Conservation (phyloP, 2,888 invertebrate species). For the Lissocephala sabroskyi region DNA sequence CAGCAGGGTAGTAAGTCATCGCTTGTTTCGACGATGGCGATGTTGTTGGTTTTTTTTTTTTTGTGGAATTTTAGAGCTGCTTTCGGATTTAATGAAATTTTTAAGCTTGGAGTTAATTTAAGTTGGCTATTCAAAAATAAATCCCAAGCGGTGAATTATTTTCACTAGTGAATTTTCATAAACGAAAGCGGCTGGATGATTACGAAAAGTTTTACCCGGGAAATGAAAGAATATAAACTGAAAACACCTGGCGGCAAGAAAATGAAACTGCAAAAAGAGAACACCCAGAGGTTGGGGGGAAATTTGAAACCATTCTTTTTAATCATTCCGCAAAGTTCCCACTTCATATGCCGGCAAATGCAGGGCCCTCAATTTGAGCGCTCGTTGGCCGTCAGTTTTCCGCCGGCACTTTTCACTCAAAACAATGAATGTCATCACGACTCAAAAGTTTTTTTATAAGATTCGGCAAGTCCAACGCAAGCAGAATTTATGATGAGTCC, state of each 20-base stretch:
- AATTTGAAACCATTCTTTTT: no score
- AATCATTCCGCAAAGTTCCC: no score
- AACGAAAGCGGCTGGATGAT: neutral
- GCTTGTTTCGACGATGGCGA: no score
- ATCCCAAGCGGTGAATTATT: no score
- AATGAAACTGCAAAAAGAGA: constrained; percentile 35
- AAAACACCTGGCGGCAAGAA: constrained; percentile 10
- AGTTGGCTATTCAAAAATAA: no score
- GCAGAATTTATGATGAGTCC: constrained; percentile 51
- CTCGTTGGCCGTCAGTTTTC: no score
- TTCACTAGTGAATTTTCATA: neutral
- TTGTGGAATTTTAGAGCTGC: no score
- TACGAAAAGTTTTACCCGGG: neutral
- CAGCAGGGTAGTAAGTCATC: no score
- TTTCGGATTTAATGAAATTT: no score
- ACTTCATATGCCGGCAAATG: no score
- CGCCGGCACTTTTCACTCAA: constrained; percentile 30
- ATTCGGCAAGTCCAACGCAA: constrained; percentile 40
- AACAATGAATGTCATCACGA: constrained; percentile 61
- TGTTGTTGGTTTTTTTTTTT: neutral
- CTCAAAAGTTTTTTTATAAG: constrained; percentile 60
- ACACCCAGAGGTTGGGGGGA: constrained; percentile 22
- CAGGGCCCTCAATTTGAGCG: no score
- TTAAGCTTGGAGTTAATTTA: neutral
- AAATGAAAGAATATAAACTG: no score